Evolutionary conservation across 1,140 invertebrate genomes (phyloP).

Genomic region (Monomorium pharaonis): DNA sequence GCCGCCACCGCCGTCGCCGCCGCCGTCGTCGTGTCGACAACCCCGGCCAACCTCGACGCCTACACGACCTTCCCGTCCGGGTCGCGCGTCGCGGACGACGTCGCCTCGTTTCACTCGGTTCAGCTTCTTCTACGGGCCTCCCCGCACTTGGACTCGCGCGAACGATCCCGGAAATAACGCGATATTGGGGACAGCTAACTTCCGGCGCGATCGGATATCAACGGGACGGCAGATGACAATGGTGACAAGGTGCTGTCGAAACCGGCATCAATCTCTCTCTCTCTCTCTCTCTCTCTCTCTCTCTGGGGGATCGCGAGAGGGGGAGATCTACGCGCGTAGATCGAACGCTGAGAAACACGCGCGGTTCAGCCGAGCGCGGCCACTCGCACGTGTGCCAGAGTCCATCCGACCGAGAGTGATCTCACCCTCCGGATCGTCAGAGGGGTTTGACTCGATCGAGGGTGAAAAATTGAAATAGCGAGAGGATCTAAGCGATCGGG

Average conservation of each 20-base stretch:
- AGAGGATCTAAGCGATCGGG: background rate
- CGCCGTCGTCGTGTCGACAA: slow-evolving; percentile 66
- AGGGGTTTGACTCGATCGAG: background rate
- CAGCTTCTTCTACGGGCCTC: background rate
- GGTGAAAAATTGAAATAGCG: background rate
- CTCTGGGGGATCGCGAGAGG: background rate
- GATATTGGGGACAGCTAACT: background rate
- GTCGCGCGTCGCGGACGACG: background rate
- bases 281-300: no score
- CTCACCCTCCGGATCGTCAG: slow-evolving; percentile 1
- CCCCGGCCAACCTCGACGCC: slow-evolving; percentile 45
- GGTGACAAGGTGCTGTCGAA: background rate
- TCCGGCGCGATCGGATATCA: background rate
- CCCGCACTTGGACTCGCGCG: background rate
- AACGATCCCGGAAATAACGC: background rate
- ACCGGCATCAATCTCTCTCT: slow-evolving; percentile 12
- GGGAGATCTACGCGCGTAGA: background rate
- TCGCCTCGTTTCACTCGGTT: background rate
- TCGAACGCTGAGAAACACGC: background rate
- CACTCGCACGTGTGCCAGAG: slow-evolving; percentile 62
- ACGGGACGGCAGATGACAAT: background rate
- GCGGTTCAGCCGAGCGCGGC: slow-evolving; percentile 47
- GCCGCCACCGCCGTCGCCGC: background rate
- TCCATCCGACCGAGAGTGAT: slow-evolving; percentile 23
- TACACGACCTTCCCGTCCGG: slow-evolving; percentile 33